Evolutionary conservation across 2,888 invertebrate genomes (phyloP), one percentile per base, ranked within the genome.

Genomic region (Eristalinus aeneus): DNA sequence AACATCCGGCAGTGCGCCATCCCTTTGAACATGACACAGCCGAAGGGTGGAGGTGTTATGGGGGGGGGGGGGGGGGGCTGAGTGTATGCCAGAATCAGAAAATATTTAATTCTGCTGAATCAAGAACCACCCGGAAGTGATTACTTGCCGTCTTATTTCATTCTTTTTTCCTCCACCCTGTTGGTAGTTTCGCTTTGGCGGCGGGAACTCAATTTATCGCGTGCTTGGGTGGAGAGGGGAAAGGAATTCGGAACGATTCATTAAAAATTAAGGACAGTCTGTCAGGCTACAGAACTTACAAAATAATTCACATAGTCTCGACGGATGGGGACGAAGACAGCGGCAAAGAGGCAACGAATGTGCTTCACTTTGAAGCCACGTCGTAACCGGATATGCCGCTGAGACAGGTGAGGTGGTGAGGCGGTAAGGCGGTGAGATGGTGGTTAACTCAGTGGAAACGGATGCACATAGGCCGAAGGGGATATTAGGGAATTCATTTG

Each of bases 201-300:
- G 61, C 46, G 53, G n/a, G 64, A 22, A 72, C 16, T 65, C 34
- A 72, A 46, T 67, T 36, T 68, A 46, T 31, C 31, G 53, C 20
- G 16, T 65, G 34, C 46, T 31, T 46, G 46, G 23, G 8, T 46
- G 65, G 53, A 1, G 16, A 1, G 27, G 10, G 6, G 46, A 2
- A 22, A 16, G 54, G 32, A 85, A 63, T 54, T 32, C 54, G 58
- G 73, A 80, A 73, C 69, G 76, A 80, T 73, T 80, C 76, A 85
- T 85, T 85, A 80, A 73, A 69, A 69, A 76, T 76, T 73, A 68
- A 85, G 64, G 46, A 80, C 72, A 76, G 58, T 80, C 76, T 80
- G 85, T 85, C 81, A 80, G 76, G 80, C 80, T 80, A 68, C 68
- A 36, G 39, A 64, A 73, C 76, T 64, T 39, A 76, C 67, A 36